Conservation (phyloP, 2,113 vertebrate genomes). For the Spheniscus mendiculus region DNA sequence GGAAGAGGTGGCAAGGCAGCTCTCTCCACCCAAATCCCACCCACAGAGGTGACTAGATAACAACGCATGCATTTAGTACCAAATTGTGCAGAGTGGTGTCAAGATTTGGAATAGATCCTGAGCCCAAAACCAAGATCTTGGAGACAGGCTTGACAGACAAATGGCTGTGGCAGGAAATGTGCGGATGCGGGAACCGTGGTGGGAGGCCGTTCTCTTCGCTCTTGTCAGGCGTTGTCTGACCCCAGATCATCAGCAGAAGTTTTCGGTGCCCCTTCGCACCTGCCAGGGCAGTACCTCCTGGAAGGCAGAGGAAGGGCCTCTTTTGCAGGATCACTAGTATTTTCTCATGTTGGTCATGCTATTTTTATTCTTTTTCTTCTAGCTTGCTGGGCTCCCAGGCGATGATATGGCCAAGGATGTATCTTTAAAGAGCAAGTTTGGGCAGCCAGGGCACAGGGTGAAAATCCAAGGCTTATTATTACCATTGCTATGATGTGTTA, state of each 20-base stretch:
- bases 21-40: neutral
- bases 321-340: neutral
- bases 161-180: neutral
- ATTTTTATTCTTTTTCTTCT: neutral
- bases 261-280: neutral
- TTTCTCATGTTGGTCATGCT: neutral
- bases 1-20: neutral
- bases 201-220: neutral
- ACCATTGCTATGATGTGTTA: neutral
- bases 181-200: neutral
- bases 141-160: neutral
- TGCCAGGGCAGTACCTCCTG: neutral
- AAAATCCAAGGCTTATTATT: neutral
- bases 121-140: neutral
- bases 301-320: neutral
- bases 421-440: neutral
- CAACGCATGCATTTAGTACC: fast-evolving
- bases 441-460: neutral
- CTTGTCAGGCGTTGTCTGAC: neutral
- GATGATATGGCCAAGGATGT: neutral
- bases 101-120: neutral
- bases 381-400: neutral
- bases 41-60: neutral
- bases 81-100: neutral
- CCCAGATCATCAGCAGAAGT: neutral